Evolutionary conservation across 2,888 invertebrate genomes (phyloP).

Genomic region (Caenorhabditis virilis): DNA sequence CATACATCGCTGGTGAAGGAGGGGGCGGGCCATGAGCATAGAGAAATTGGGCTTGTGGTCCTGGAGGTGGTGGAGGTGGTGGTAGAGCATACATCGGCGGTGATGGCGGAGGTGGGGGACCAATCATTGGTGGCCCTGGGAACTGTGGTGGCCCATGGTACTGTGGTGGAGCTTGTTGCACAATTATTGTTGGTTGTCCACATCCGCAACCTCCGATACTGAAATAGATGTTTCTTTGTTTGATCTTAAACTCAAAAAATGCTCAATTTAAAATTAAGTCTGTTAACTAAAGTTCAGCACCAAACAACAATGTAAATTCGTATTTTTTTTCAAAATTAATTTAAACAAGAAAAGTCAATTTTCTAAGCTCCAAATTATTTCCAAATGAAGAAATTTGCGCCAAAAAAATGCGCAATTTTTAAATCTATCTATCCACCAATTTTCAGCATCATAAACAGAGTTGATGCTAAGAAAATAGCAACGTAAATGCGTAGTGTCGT

Average conservation of each 20-base stretch:
- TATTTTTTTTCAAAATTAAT: too few relatives aligned
- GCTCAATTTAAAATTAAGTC: too few relatives aligned
- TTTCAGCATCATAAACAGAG: too few relatives aligned
- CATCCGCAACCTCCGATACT: slow-evolving; percentile 35
- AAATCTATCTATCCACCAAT: too few relatives aligned
- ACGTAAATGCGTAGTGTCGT: too few relatives aligned
- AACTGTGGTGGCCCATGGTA: slow-evolving; percentile 11
- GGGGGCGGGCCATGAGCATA: slow-evolving; percentile 3
- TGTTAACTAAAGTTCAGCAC: too few relatives aligned
- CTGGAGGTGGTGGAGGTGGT: slow-evolving; percentile 5
- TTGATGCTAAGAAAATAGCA: too few relatives aligned
- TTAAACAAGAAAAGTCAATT: too few relatives aligned
- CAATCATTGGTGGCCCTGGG: slow-evolving; percentile 9
- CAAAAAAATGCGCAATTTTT: too few relatives aligned
- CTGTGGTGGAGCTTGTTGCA: slow-evolving; percentile 19
- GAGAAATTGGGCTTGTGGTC: slow-evolving; percentile 2
- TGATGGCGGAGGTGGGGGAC: slow-evolving; percentile 17
- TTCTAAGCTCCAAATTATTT: too few relatives aligned
- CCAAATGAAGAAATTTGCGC: too few relatives aligned
- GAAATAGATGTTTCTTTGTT: neutral
- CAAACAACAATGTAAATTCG: too few relatives aligned
- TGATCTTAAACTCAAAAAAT: neutral
- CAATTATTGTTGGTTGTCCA: slow-evolving; percentile 32
- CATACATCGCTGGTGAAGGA: neutral
- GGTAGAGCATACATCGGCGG: slow-evolving; percentile 2